A percentile compares a stretch with the other conserved stretches of the same genome.
Evolutionary conservation across 92 coral and sea anemone species (phyloP).

Genomic region (Phenganax stokvisi): DNA sequence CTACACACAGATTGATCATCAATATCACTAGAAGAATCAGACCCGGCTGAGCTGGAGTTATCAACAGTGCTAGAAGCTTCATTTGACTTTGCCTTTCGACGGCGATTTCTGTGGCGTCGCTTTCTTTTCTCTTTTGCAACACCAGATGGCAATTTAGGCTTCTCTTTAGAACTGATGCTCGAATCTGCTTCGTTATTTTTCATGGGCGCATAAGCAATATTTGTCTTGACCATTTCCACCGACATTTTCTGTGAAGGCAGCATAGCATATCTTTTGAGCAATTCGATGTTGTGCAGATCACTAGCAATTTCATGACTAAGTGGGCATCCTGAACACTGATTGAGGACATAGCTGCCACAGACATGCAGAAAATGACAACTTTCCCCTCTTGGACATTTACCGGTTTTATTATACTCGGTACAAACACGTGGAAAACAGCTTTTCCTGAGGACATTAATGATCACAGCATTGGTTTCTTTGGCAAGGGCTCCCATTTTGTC

Average conservation of each 20-base stretch:
- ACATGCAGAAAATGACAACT: constrained; percentile 15
- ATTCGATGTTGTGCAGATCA: constrained; percentile 15
- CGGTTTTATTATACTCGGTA: constrained; percentile 7
- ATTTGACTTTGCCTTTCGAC: not conserved
- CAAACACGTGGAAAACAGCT: constrained; percentile 33
- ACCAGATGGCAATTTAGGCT: not conserved
- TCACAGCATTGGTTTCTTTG: not conserved
- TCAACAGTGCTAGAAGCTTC: not conserved
- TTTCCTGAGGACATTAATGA: not conserved
- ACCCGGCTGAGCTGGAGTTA: not conserved
- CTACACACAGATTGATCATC: not conserved
- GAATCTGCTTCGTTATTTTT: not conserved
- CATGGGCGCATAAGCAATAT: constrained; percentile 13
- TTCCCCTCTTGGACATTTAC: constrained; percentile 25
- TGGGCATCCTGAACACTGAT: constrained; percentile 13
- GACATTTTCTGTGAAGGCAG: constrained; percentile 26
- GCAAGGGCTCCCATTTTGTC: not conserved
- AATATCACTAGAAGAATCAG: not conserved
- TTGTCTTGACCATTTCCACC: constrained; percentile 24
- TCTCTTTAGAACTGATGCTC: not conserved
- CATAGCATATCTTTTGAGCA: constrained; percentile 24
- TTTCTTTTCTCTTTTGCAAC: not conserved
- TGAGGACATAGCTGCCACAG: constrained; percentile 27
- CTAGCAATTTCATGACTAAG: constrained; percentile 2
- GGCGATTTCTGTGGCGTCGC: not conserved